phyloP scores from a whole-genome alignment of 2,888 invertebrate species.

The Drosophila maculinotata region DNA sequence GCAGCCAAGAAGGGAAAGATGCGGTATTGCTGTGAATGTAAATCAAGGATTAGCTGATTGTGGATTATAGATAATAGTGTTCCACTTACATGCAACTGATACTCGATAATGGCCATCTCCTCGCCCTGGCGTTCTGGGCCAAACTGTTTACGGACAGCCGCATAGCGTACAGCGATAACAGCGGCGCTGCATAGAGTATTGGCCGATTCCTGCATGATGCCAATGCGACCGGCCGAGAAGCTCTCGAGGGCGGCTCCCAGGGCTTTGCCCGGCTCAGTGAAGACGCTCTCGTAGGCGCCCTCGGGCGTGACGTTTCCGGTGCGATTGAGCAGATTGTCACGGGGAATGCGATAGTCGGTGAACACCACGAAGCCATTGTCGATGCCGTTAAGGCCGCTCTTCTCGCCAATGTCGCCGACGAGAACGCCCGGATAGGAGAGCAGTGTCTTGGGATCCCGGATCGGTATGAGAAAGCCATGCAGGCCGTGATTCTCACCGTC shows the following conservation, averaged over 20 bases:
- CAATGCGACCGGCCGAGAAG: constrained; percentile 93
- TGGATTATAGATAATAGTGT: not conserved
- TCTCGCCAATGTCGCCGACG: constrained; percentile 97
- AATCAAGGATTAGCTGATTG: not conserved
- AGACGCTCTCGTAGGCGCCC: constrained; percentile 95
- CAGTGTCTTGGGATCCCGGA: constrained; percentile 91
- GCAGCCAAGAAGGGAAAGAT: constrained; percentile 90
- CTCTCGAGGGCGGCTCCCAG: constrained; percentile 94
- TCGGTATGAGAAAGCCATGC: constrained; percentile 95
- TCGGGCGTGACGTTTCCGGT: constrained; percentile 95
- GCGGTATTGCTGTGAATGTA: constrained; percentile 88
- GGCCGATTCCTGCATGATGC: constrained; percentile 87
- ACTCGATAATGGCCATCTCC: constrained; percentile 92
- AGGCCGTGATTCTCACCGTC: constrained; percentile 93
- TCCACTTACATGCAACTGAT: constrained; percentile 89
- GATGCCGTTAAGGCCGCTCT: constrained; percentile 95
- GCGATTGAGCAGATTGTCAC: constrained; percentile 93
- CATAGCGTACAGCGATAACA: constrained; percentile 91
- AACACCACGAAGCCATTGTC: constrained; percentile 97
- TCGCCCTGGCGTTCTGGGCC: constrained; percentile 87
- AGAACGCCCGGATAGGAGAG: constrained; percentile 92
- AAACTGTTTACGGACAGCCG: constrained; percentile 92
- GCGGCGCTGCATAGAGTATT: constrained; percentile 88
- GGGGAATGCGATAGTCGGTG: constrained; percentile 94
- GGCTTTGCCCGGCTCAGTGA: constrained; percentile 93